These are phyloP conservation scores for Hemithea aestivaria DNA, from an alignment of 2,888 invertebrate species.

Conservation along the genomic window DNA sequence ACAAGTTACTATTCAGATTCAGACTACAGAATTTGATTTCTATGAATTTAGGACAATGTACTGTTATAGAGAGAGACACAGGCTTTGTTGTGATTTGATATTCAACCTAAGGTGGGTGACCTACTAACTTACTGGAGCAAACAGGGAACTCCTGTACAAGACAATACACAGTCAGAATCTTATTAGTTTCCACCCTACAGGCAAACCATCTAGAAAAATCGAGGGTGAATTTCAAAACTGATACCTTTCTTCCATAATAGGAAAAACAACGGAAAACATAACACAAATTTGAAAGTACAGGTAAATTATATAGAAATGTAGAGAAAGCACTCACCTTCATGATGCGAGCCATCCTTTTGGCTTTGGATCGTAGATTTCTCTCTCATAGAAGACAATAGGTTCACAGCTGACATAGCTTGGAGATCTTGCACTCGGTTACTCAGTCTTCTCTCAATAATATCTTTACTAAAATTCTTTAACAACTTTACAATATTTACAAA, in stretches of 20 bases:
- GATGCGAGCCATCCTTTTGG: constrained; percentile 63
- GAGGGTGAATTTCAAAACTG: constrained; percentile 3
- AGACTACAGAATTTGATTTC: no score
- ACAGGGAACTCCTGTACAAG: constrained; percentile 1
- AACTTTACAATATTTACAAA: constrained; percentile 77
- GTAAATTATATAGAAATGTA: neutral
- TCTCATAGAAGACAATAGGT: constrained; percentile 71
- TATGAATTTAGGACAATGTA: constrained; percentile 18
- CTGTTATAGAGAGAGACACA: constrained; percentile 11
- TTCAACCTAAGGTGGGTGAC: constrained; percentile 19
- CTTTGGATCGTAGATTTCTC: constrained; percentile 70
- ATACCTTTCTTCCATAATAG: neutral
- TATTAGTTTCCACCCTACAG: neutral
- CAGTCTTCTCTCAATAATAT: constrained; percentile 77
- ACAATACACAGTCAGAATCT: neutral
- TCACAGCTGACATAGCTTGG: constrained; percentile 77
- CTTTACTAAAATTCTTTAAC: constrained; percentile 73
- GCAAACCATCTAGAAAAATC: constrained; percentile 6
- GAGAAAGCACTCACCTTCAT: constrained; percentile 55
- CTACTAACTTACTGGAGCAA: constrained; percentile 16
- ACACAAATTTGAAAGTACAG: neutral
- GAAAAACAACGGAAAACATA: neutral
- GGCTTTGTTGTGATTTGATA: constrained; percentile 20
- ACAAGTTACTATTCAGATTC: no score
- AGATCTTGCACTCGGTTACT: constrained; percentile 63